Conservation (phyloP, 2,113 vertebrate species). For the Colaptes auratus region DNA sequence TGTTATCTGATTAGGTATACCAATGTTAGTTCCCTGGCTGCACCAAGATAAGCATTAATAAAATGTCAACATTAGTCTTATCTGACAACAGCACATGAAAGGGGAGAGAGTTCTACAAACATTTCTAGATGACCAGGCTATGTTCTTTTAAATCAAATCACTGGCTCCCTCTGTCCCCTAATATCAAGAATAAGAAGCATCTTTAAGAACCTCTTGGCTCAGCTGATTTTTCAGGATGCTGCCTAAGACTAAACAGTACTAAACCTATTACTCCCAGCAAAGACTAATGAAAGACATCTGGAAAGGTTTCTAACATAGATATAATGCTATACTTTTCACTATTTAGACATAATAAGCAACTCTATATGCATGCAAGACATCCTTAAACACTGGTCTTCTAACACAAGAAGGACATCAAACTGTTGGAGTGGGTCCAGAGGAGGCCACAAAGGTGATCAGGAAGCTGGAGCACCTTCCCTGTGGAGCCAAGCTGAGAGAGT, state of each 20-base stretch:
- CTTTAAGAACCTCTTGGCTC: neutral
- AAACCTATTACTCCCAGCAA: neutral
- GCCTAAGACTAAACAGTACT: neutral
- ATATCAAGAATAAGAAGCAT: neutral
- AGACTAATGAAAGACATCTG: neutral
- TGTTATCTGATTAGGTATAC: neutral
- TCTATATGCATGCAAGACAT: neutral
- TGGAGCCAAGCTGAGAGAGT: too few species aligned
- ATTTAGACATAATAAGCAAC: neutral
- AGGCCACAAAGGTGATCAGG: too few species aligned
- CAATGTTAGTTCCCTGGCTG: neutral
- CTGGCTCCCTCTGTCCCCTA: neutral
- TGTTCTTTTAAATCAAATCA: neutral
- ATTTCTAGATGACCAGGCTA: neutral
- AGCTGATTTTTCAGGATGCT: constrained; percentile 18
- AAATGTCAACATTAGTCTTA: neutral
- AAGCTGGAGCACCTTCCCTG: too few species aligned
- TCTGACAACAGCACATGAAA: neutral
- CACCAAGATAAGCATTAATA: neutral
- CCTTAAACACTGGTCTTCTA: constrained; percentile 15
- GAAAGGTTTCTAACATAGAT: neutral
- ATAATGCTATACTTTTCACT: neutral
- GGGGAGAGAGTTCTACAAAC: neutral
- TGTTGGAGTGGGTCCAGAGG: too few species aligned
- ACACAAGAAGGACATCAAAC: too few species aligned